These are phyloP conservation scores for Vanessa atalanta DNA, from an alignment of 1,140 invertebrate species.

Conservation along the genomic window DNA sequence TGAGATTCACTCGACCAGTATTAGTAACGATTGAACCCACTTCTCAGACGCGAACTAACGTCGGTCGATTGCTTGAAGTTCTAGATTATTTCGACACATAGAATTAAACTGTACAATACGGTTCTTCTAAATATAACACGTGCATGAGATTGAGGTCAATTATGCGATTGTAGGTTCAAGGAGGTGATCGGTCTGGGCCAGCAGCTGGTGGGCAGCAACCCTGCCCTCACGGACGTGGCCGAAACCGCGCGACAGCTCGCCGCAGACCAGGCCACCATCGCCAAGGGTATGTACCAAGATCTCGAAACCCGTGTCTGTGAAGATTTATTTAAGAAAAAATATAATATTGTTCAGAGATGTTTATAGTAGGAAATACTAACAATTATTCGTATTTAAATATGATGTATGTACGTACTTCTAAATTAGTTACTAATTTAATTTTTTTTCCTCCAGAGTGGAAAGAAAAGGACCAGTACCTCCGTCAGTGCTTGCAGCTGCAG, in stretches of 20 bases:
- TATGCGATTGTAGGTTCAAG: constrained; percentile 82
- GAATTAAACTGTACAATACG: no score
- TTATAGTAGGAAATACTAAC: no score
- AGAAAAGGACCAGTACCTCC: constrained; percentile 90
- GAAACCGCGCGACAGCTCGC: constrained; percentile 88
- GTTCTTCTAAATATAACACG: background rate
- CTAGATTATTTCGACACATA: no score
- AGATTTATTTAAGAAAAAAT: no score
- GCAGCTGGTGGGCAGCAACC: constrained; percentile 87
- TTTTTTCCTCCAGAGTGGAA: constrained; percentile 82
- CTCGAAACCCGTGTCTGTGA: no score
- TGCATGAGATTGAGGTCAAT: background rate
- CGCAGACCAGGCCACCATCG: constrained; percentile 88
- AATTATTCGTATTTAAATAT: background rate
- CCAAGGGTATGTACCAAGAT: constrained; percentile 76
- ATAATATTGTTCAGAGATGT: no score
- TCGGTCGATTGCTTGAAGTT: no score
- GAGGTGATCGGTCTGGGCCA: constrained; percentile 90
- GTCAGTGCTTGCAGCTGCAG: constrained; percentile 93
- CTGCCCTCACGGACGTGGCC: constrained; percentile 84
- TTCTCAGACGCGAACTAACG: no score
- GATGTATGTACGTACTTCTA: background rate
- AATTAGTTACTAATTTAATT: no score
- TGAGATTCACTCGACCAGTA: no score
- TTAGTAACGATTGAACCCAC: no score